Base-by-base conservation (phyloP, 2,888 invertebrate genomes). In the Dicyrtoma fusca region DNA sequence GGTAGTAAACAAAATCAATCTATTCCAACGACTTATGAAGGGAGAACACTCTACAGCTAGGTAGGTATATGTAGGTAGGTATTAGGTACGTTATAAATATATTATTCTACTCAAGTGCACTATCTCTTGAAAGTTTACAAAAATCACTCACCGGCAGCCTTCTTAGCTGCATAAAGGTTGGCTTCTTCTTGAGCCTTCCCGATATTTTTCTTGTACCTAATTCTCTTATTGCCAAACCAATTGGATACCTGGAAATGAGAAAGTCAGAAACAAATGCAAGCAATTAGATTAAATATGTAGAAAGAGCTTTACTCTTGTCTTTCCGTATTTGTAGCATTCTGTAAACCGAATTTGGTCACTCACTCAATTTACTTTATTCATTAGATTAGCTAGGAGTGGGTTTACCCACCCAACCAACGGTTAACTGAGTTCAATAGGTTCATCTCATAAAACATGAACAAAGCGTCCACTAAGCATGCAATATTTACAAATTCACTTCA, bases 141-240 rank as follows among this genome's bases (percentile, higher is more conserved):
- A 59, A 59, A 26, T 47, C 2, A 86, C 82, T 87, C 88, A 86
- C 94, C 94, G 80, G 94, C 94, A 80, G 95, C 95, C 85, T 97
- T 97, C 87, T 98, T 98, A 79, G 97, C 97, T 75, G 97, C 97
- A 86, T 98, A 98, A 83, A 98, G 87, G 86, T 97, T 97, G 73
- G 98, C 98, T 86, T 99, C 98, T 86, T 99, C 98, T 85, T 98
- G 97, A 72, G 97, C 97, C 86, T 99, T 99, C 82, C 97, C 97
- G 81, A 99, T 98, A 86, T 98, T 98, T 88, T 99, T 99, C 91
- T 99, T 99, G 88, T 98, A 99, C 82, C 98, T 92, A 87, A 99
- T 99, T 83, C 98, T 91, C 86, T 98, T 98, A 87, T 98, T 98
- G 81, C 98, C 98, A 85, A 98, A 98, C 98, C 98, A 98, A 89